Percentiles rank a stretch among this genome's conserved stretches.
These are phyloP conservation scores for Paramuricea clavata DNA, from an alignment of 92 coral and sea anemone genomes.

Conservation along the genomic window DNA sequence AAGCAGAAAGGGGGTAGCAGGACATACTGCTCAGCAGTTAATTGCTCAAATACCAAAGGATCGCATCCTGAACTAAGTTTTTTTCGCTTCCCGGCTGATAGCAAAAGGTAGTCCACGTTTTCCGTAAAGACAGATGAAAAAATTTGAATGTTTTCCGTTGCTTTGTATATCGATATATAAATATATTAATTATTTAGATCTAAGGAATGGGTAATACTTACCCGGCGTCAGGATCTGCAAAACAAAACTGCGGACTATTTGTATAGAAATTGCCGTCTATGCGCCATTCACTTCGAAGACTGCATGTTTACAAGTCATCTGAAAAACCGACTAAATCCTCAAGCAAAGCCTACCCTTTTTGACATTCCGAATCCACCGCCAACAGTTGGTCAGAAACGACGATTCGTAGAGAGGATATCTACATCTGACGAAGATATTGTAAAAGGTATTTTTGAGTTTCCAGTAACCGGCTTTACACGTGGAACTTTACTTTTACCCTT, in stretches of 20 bases:
- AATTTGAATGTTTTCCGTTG: too few relatives aligned
- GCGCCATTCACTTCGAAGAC: slow-evolving; percentile 10
- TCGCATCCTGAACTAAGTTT: too few relatives aligned
- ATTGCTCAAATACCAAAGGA: too few relatives aligned
- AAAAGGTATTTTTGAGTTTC: neutral
- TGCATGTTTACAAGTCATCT: neutral
- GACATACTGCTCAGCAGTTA: too few relatives aligned
- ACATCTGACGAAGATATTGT: neutral
- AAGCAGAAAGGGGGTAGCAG: too few relatives aligned
- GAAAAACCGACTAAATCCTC: neutral
- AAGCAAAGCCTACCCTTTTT: neutral
- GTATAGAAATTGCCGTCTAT: slow-evolving; percentile 8
- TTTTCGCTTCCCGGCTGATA: too few relatives aligned
- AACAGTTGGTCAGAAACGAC: slow-evolving; percentile 2
- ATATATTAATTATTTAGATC: neutral
- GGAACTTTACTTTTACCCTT: too few relatives aligned
- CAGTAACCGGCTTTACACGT: too few relatives aligned
- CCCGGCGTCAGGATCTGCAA: slow-evolving; percentile 12
- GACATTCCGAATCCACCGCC: slow-evolving; percentile 25
- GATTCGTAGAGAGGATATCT: neutral
- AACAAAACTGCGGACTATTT: neutral
- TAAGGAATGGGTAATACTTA: slow-evolving; percentile 13
- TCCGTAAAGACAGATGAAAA: too few relatives aligned
- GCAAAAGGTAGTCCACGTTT: too few relatives aligned
- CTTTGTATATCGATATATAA: too few relatives aligned